Conservation (phyloP, 2,888 invertebrate genomes). For the Barypeithes pellucidus region DNA sequence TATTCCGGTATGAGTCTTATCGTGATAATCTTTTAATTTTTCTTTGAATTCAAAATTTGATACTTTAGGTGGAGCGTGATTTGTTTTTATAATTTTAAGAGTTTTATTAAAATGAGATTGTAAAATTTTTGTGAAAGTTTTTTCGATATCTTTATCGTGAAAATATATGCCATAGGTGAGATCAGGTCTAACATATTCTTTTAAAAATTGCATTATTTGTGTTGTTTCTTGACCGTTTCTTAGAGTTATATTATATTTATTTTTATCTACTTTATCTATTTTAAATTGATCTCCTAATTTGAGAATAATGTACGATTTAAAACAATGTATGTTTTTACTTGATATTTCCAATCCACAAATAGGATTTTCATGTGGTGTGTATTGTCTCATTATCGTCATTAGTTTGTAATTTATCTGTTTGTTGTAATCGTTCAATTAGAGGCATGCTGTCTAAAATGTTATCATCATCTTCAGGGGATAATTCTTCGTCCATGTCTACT, state of each 20-base stretch:
- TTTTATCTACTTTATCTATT: conserved; percentile 27
- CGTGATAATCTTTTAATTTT: too few relatives aligned
- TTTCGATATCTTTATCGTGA: conserved; percentile 15
- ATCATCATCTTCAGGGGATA: conserved; percentile 15
- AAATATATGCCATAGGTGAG: conserved; percentile 27
- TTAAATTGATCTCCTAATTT: conserved; percentile 14
- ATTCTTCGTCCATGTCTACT: conserved; percentile 13
- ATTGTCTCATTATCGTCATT: conserved; percentile 9
- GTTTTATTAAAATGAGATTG: conserved; percentile 11
- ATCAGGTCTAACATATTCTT: conserved; percentile 21
- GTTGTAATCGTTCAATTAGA: neutral
- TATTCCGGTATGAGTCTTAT: too few relatives aligned
- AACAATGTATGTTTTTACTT: conserved; percentile 18
- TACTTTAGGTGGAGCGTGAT: conserved; percentile 10
- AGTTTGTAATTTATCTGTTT: neutral
- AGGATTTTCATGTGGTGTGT: conserved; percentile 31
- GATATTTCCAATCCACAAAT: conserved; percentile 25
- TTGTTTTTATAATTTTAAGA: conserved; percentile 17
- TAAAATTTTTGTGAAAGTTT: conserved; percentile 13
- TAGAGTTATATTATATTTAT: conserved; percentile 25
- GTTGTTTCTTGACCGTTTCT: conserved; percentile 24
- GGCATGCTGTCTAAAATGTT: neutral
- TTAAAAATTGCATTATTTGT: conserved; percentile 15
- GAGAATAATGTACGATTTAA: conserved; percentile 15
- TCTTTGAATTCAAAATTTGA: too few relatives aligned